These are phyloP conservation scores for Capitulum mitella DNA, from an alignment of 2,888 invertebrate species.

Conservation along the genomic window DNA sequence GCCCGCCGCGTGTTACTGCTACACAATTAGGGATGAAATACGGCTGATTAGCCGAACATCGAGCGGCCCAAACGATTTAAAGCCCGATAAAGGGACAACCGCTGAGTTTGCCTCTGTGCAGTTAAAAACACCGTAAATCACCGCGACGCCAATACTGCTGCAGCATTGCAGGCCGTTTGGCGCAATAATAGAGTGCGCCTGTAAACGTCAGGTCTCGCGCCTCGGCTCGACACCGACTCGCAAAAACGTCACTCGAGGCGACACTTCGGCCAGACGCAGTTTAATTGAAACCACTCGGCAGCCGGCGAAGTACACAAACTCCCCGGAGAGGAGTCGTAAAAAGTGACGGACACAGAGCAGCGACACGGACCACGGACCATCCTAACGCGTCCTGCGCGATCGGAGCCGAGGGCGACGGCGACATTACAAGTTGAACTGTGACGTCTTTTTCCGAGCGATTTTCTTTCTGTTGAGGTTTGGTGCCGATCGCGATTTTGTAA, in stretches of 20 bases:
- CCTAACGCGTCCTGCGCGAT: too few relatives aligned
- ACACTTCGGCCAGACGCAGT: not conserved
- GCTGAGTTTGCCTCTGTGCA: not conserved
- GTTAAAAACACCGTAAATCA: constrained; percentile 13
- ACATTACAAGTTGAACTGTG: too few relatives aligned
- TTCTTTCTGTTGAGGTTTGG: too few relatives aligned
- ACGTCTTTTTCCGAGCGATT: too few relatives aligned
- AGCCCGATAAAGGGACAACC: constrained; percentile 21
- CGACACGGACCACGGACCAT: too few relatives aligned
- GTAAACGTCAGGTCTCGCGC: not conserved
- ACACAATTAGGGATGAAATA: constrained; percentile 9
- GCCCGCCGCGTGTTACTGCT: not conserved
- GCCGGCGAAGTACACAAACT: not conserved
- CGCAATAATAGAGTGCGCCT: not conserved
- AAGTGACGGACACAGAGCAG: not conserved
- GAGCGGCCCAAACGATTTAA: not conserved
- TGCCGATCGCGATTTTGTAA: too few relatives aligned
- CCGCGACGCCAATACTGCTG: not conserved
- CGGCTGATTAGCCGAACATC: constrained; percentile 7
- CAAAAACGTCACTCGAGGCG: not conserved
- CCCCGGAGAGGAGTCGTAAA: not conserved
- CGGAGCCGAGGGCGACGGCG: too few relatives aligned
- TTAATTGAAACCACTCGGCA: not conserved
- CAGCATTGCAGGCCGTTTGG: not conserved
- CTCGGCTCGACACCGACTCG: not conserved